Evolutionary conservation across 2,888 invertebrate genomes (phyloP), one percentile per base, ranked within the genome.

Genomic region (Punctoribates punctum): DNA sequence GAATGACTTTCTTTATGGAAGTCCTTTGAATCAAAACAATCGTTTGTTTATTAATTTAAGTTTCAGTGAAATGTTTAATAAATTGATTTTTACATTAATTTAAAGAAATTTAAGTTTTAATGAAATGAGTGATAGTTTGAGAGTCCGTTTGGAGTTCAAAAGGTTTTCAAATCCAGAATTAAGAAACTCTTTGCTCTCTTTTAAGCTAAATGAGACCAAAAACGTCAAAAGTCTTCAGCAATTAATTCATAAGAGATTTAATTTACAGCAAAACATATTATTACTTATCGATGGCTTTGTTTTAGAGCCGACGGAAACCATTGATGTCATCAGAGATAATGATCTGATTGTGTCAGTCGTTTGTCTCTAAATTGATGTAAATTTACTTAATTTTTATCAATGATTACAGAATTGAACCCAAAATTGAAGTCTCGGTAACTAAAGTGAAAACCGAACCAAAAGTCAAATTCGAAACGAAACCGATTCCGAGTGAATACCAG

Each of bases 321-420:
- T 70, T n/a, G 70, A 70, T 17, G 38, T 70, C 23, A 9, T 70
- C 9, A 70, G 70, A 42, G 70, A 70, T 13, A 70, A 70, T 20
- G 70, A 70, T 20, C 70, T 70, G n/a, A 70, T 70, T 70, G 42
- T 70, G 70, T 70, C 2, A 70, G 70, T 70, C 34, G 1, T 42
- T 42, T 42, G 38, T 5, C 15, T 23, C 34, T 42, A 11, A 9
- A n/a, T 23, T 70, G 42, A 42, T 70, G 1, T 15, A 29, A 15
- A 70, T 42, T 42, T 23, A 42, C 3, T 42, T 20, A 11, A 42
- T 20, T 67, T 67, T 67, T 1, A 38, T 38, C 27, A 23, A 11
- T 38, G 6, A 27, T 34, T 27, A 4, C 25, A 70, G 70, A 42
- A 20, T 70, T 42, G 42, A 70, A 20, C 70, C 70, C 11, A 70